Evolutionary conservation across 2,113 vertebrate genomes (phyloP).

Genomic region (Theristicus caerulescens): DNA sequence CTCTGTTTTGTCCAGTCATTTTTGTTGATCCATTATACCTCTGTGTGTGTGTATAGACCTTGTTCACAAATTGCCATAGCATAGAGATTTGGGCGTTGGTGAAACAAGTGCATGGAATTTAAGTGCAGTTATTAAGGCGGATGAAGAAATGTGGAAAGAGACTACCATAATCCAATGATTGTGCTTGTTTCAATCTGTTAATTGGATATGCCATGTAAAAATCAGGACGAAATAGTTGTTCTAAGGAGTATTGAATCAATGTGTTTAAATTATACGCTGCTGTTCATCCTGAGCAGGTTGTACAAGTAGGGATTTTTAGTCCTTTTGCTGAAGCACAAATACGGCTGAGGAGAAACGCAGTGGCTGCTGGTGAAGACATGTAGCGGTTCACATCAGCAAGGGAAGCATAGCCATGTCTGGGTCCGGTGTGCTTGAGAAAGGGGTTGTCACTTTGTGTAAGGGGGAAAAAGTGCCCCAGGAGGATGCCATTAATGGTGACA

Average conservation of each 20-base stretch:
- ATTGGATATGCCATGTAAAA: neutral
- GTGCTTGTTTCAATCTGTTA: neutral
- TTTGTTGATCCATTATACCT: neutral
- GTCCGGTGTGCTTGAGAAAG: neutral
- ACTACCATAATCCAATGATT: neutral
- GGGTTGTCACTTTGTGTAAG: neutral
- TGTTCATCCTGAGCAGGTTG: neutral
- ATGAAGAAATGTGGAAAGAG: neutral
- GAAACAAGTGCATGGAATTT: neutral
- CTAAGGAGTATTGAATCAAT: accelerated
- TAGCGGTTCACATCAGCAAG: neutral
- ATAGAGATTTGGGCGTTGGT: neutral
- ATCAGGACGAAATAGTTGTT: neutral
- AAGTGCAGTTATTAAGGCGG: neutral
- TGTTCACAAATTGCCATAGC: neutral
- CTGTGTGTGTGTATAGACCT: neutral
- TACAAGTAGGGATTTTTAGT: neutral
- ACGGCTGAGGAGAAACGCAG: neutral
- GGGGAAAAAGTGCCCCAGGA: neutral
- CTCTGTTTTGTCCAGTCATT: neutral
- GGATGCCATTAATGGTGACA: neutral
- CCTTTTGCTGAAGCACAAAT: neutral
- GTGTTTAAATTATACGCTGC: neutral
- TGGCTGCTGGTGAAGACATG: neutral
- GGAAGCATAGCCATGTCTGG: accelerated